Base-by-base conservation (phyloP, 2,797 vertebrate species). In the Poeciliopsis turneri region DNA sequence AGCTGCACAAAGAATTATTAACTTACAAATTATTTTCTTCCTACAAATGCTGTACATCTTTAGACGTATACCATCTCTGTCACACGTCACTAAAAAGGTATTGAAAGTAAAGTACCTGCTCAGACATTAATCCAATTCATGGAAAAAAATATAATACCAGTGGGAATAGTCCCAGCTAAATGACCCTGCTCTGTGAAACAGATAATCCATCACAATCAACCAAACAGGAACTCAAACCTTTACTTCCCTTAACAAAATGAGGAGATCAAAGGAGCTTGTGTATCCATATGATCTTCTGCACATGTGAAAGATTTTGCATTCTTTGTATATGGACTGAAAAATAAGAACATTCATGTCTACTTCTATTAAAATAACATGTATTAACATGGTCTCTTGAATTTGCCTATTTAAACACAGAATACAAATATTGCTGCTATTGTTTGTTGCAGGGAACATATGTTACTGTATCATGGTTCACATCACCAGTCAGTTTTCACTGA, bases 281-380 rank as follows among this genome's bases (percentile, higher is more conserved):
- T 28, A 68, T 75, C 18, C 7, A 2, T 20, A 25, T n/a, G 0
- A 61, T 2, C 45, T 41, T 49, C 2, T 46, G n/a, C 53, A 2
- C 2, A 61, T 80, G 20, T 13, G 23, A 64, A 79, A 1, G 25
- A 47, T 43, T 4, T n/a, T 51, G 51, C 45, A 46, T 16, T 25
- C 0, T 5, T 64, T 61, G 71, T 59, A 72, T 64, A 78, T 77
- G 33, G 82, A 12, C 74, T 77, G 45, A 25, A 55, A 61, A 78
- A 84, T 87, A 55, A 86, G 69, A 76, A 80, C 83, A 43, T 80
- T 82, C n/a, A 36, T 72, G 15, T 25, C 25, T 43, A 49, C 36
- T 66, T 18, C 18, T 59, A 23, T 33, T 75, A 36, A 64, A 76
- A 68, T 2, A 51, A 10, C 61, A 68, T 5, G 33, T 39, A 33